Percentiles rank a stretch among this genome's conserved stretches.
phyloP scores from a whole-genome alignment of 92 coral and sea anemone genomes.

The Phymanthus crucifer region DNA sequence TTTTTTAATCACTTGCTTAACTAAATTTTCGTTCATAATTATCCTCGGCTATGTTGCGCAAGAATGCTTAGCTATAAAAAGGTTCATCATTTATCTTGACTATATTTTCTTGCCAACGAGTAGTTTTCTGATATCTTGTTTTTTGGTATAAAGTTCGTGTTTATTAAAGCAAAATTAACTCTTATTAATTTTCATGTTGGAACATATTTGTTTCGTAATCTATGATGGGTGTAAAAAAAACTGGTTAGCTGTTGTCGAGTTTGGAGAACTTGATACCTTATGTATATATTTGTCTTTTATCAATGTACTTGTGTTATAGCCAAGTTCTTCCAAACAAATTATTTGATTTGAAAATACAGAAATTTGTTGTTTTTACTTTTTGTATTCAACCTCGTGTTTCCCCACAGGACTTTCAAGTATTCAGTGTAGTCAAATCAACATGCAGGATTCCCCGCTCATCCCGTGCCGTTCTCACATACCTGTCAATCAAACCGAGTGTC shows the following conservation, averaged over 20 bases:
- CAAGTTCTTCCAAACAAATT: background rate
- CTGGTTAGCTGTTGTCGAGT: background rate
- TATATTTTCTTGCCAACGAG: background rate
- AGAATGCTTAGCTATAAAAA: background rate
- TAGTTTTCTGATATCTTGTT: background rate
- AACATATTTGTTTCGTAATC: slow-evolving; percentile 5
- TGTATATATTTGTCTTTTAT: background rate
- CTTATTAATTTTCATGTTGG: background rate
- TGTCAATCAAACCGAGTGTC: slow-evolving; percentile 39
- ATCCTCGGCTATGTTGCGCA: background rate
- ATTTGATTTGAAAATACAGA: background rate
- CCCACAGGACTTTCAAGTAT: background rate
- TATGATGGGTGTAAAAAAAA: background rate
- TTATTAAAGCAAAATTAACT: background rate
- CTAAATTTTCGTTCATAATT: background rate
- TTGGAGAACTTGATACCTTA: slow-evolving; percentile 1
- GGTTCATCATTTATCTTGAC: background rate
- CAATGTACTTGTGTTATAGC: background rate
- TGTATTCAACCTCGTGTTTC: background rate
- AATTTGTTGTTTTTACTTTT: background rate
- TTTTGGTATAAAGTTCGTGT: background rate
- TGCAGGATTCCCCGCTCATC: background rate
- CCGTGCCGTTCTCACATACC: background rate
- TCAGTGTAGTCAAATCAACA: background rate
- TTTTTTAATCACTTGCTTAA: background rate